Base-by-base conservation (phyloP, 2,888 invertebrate genomes). In the Drosophila nr. fundita region DNA sequence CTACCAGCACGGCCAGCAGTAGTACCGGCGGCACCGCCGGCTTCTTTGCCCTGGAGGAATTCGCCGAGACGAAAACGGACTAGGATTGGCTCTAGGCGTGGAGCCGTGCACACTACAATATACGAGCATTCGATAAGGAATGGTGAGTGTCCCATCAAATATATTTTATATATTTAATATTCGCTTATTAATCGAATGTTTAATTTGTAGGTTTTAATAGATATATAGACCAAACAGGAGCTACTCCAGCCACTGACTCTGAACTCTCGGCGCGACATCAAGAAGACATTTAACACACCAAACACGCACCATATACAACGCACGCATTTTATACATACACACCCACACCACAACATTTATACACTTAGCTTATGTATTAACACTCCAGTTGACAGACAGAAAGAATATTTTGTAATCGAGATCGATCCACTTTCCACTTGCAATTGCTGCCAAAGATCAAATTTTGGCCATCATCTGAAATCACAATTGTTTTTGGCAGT, bases 41-140 rank as follows among this genome's bases (percentile, higher is more conserved):
- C 30, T 92, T 87, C 72, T 92, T 92, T 76, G 91, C 90, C 27
- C 79, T 93, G 59, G 92, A 92, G 61, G 92, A 93, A 70, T 82
- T 93, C 49, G 89, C 82, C 38, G 91, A 91, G 49, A 68, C 85
- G 60, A 90, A 90, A 73, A 61, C 91, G 38, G 91, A 91, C 81
- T 90, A 90, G 87, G 76, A 80, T 48, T 89, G 87, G 91, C 78
- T 81, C 70, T 82, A 90, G 82, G 76, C 67, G 59, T 73, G 64
- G 62, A 50, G 81, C 66, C 78, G 76, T 71, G 72, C 77, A 79
- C 77, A 83, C 61, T 76, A 75, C 62, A 82, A 76, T 65, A 90
- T 87, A 68, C 67, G 83, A 74, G 78, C 85, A 68, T 76, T 72
- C 74, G 85, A 90, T 63, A 85, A 90, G 67, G 77, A 87, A 73